Conservation (phyloP, 2,113 vertebrate genomes). For the Chaetura pelagica region DNA sequence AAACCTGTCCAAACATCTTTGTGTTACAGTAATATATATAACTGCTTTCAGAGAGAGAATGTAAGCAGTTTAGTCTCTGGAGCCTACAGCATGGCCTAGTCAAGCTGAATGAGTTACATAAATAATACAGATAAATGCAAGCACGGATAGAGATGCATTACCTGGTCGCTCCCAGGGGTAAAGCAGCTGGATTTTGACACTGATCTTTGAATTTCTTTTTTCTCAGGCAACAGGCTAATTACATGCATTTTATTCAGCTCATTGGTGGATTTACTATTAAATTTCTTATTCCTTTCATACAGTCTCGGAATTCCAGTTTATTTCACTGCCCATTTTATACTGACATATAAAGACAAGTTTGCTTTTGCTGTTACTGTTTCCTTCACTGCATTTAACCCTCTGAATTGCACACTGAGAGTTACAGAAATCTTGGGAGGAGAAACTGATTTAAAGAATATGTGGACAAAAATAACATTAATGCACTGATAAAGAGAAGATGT, state of each 20-base stretch:
- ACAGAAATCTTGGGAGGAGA: neutral
- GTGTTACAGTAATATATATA: slow-evolving; percentile 30
- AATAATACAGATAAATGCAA: slow-evolving; percentile 16
- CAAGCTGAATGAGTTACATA: slow-evolving; percentile 3
- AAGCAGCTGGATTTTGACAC: slow-evolving; percentile 26
- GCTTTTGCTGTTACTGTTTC: neutral
- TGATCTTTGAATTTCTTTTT: slow-evolving; percentile 21
- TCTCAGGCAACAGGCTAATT: slow-evolving; percentile 9
- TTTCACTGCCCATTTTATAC: slow-evolving; percentile 14
- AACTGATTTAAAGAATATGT: neutral
- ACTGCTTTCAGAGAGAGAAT: slow-evolving; percentile 24
- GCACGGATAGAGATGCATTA: neutral
- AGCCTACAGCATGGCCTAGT: slow-evolving; percentile 43
- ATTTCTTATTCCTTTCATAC: slow-evolving; percentile 25
- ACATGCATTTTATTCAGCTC: slow-evolving; percentile 48
- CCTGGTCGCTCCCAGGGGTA: slow-evolving; percentile 47
- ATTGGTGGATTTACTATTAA: slow-evolving; percentile 36
- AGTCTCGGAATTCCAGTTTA: slow-evolving; percentile 31
- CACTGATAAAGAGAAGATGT: neutral
- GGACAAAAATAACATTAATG: neutral
- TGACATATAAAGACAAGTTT: neutral
- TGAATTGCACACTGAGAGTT: neutral
- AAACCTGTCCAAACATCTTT: slow-evolving; percentile 35
- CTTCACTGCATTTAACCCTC: neutral
- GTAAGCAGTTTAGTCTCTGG: slow-evolving; percentile 25